A percentile compares a stretch with the other conserved stretches of the same genome.
Conservation (phyloP, 2,888 invertebrate species). For the Desoria tigrina region DNA sequence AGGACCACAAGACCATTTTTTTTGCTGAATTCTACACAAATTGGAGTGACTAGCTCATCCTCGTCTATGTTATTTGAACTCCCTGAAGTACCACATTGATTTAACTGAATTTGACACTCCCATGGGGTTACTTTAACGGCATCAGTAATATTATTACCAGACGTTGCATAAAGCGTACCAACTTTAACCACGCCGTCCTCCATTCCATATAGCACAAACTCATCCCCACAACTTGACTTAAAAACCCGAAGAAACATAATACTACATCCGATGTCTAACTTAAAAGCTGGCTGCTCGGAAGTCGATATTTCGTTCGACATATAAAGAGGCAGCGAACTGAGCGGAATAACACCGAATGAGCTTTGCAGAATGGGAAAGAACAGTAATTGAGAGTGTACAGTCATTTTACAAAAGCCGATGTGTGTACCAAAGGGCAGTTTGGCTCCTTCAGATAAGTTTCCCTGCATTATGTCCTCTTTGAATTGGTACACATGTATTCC, state of each 20-base stretch:
- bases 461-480: background rate
- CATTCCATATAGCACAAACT: constrained; percentile 1
- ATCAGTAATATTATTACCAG: background rate
- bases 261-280: background rate
- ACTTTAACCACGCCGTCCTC: background rate
- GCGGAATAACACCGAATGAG: background rate
- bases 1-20: background rate
- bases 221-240: background rate
- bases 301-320: no score
- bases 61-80: background rate
- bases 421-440: background rate
- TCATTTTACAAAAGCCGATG: constrained; percentile 8
- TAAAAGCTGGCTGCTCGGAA: no score
- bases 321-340: no score
- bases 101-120: background rate
- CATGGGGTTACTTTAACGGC: background rate
- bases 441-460: background rate
- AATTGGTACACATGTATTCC: background rate
- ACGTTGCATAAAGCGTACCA: no score
- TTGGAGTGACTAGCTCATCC: constrained; percentile 10
- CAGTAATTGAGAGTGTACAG: background rate
- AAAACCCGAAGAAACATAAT: constrained; percentile 3
- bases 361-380: background rate
- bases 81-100: background rate
- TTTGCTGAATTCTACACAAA: background rate